A percentile compares a stretch with the other conserved stretches of the same genome.
These are phyloP conservation scores for Aphrophora alni DNA, from an alignment of 2,888 invertebrate species.

Conservation along the genomic window DNA sequence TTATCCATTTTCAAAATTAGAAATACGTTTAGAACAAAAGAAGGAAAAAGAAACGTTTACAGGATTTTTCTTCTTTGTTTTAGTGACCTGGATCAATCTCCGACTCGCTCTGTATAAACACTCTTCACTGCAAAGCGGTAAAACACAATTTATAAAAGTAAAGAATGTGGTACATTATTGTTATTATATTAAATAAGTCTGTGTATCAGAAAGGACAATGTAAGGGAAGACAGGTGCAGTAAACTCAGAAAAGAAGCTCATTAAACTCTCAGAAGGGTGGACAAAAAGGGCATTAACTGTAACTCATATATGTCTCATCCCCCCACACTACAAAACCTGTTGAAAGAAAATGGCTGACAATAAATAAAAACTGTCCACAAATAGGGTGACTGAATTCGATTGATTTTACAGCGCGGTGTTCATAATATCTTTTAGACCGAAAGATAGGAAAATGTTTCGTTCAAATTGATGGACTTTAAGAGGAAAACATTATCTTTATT, in stretches of 20 bases:
- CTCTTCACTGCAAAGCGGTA: no score
- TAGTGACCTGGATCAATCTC: no score
- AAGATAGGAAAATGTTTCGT: neutral
- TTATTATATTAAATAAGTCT: no score
- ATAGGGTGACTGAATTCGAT: neutral
- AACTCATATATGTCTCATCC: neutral
- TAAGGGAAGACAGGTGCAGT: neutral
- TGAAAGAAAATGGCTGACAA: constrained; percentile 5
- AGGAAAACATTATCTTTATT: neutral
- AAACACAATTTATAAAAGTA: no score
- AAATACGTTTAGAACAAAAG: no score
- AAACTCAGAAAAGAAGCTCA: neutral
- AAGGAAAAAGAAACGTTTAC: no score
- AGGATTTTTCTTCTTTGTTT: no score
- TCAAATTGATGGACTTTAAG: neutral
- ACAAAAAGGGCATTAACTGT: constrained; percentile 6
- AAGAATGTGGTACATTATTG: no score
- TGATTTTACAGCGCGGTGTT: neutral
- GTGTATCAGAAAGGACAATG: neutral
- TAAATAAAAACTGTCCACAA: neutral
- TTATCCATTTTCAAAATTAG: no score
- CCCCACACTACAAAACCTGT: neutral
- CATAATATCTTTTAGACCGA: neutral
- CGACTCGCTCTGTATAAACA: no score
- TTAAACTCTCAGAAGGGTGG: constrained; percentile 1